A percentile compares a stretch with the other conserved stretches of the same genome.
Conservation (phyloP, 2,797 vertebrate genomes). For the Holocentrus rufus region DNA sequence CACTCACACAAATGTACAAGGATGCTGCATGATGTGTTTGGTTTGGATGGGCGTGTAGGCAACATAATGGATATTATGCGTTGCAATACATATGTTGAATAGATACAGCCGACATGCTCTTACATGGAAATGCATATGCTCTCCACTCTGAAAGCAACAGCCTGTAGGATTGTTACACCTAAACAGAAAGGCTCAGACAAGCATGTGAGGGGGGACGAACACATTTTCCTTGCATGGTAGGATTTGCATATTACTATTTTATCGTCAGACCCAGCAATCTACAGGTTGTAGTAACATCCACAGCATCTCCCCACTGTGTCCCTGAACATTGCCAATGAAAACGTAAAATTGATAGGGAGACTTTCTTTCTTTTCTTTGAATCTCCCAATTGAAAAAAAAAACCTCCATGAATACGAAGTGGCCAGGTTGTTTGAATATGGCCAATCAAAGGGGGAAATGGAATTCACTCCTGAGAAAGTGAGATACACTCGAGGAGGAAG, state of each 20-base stretch:
- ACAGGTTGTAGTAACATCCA: not conserved
- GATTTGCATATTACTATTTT: not conserved
- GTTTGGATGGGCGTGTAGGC: too few species aligned
- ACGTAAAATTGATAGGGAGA: too few species aligned
- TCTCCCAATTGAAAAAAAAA: not conserved
- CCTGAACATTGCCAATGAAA: too few species aligned
- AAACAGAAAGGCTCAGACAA: too few species aligned
- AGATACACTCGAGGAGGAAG: constrained; percentile 15
- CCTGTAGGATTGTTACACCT: not conserved
- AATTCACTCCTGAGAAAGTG: constrained; percentile 9
- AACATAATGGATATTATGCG: too few species aligned
- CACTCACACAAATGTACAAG: constrained; percentile 13
- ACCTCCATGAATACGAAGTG: constrained; percentile 1
- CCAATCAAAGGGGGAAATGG: constrained; percentile 21
- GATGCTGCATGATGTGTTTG: too few species aligned
- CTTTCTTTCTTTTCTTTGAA: not conserved
- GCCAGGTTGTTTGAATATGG: constrained; percentile 22
- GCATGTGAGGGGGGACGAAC: too few species aligned
- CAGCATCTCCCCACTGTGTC: too few species aligned
- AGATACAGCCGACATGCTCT: too few species aligned
- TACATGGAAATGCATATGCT: too few species aligned
- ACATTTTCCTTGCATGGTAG: not conserved
- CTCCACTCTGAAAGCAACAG: not conserved
- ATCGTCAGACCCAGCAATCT: not conserved
- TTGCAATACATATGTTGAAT: too few species aligned